Evolutionary conservation across 1,140 invertebrate genomes (phyloP), one percentile per base, ranked within the genome.

Genomic region (Camponotus pennsylvanicus): DNA sequence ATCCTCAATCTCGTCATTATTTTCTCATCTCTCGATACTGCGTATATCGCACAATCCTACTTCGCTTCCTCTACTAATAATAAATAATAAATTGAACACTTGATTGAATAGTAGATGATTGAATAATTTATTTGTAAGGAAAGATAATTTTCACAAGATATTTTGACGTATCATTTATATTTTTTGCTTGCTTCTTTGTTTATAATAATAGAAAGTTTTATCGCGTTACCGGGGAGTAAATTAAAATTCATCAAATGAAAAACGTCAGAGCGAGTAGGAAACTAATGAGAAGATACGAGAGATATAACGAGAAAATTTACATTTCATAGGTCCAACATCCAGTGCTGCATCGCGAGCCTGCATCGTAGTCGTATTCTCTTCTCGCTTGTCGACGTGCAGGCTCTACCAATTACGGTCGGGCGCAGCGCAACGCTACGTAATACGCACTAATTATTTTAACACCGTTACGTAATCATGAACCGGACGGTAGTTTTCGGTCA

Each of bases 401-500:
- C 61, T 78, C 49, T 57, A 70, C 71, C 88, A 90, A 90, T 91
- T 90, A 90, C 63, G 27, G 63, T 61, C 55, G 76, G 61, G 55
- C 18, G 49, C 70, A 82, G 69, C 86, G 83, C 59, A 73, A 64
- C 75, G 32, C 83, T 70, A 77, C 86, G 87, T 89, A 90, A 91
- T 87, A 89, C 77, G 89, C 49, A 69, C 78, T 91, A 92, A 92
- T 92, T 92, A 90, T 88, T 91, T 90, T 89, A 92, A 86, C 83
- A 90, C 89, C 88, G 91, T 92, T 92, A 90, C 85, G 85, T 83
- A 92, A 92, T 91, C 67, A 61, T 71, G 52, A 59, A 75, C 83
- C 86, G 79, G 45, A 59, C 66, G 71, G 13, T 75, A 37, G 71
- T 90, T 88, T 90, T 90, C 80, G 82, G 69, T 88, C 77, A 64